Conservation (phyloP, 2,113 vertebrate genomes). For the Mandrillus leucophaeus region DNA sequence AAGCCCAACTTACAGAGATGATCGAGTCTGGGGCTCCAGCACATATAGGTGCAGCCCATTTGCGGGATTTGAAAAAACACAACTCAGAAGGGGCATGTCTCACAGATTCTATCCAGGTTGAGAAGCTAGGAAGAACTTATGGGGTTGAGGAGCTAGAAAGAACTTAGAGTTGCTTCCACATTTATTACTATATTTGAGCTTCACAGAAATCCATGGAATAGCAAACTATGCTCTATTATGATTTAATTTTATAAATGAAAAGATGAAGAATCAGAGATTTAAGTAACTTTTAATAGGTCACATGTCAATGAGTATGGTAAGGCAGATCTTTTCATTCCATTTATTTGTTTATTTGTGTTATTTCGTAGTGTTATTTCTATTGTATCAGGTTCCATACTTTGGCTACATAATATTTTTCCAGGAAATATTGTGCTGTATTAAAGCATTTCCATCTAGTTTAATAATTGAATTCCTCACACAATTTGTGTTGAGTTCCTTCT, state of each 20-base stretch:
- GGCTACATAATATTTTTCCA: neutral
- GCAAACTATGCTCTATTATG: neutral
- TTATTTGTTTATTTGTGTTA: too few species aligned
- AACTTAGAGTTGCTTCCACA: neutral
- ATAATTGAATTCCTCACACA: neutral
- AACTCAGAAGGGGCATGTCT: neutral
- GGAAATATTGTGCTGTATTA: neutral
- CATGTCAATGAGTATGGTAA: neutral
- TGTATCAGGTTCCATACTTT: neutral
- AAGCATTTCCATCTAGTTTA: slow-evolving; percentile 21
- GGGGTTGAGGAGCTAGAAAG: neutral
- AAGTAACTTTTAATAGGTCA: neutral
- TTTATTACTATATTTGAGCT: slow-evolving; percentile 12
- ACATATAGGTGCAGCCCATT: accelerated
- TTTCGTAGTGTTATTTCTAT: neutral
- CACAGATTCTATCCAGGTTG: neutral
- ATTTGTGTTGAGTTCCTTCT: slow-evolving; percentile 29
- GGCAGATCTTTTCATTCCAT: neutral
- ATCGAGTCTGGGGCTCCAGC: neutral
- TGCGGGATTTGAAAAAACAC: neutral
- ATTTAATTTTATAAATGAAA: neutral
- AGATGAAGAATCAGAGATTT: neutral
- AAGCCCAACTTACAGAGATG: neutral
- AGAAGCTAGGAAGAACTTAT: neutral
- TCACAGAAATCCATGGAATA: neutral